Evolutionary conservation across 2,797 vertebrate species (phyloP).

Genomic region (Fringilla coelebs): DNA sequence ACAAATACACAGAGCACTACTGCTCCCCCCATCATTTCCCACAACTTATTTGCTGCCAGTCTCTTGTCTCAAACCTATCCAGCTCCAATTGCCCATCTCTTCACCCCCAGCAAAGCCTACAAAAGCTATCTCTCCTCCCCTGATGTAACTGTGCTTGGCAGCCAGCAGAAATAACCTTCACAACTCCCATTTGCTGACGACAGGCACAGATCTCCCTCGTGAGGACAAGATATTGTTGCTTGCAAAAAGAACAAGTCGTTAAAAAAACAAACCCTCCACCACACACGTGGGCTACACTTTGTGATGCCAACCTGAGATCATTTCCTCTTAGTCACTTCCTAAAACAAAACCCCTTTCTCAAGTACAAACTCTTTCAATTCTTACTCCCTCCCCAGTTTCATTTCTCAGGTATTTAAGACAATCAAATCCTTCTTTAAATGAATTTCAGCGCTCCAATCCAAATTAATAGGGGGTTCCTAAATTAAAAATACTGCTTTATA

Average conservation of each 20-base stretch:
- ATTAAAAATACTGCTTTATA: not conserved
- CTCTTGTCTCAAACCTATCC: not conserved
- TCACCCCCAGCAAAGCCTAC: not conserved
- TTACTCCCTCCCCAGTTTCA: not conserved
- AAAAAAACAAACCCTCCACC: not conserved
- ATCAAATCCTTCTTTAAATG: not conserved
- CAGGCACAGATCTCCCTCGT: not conserved
- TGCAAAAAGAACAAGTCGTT: not conserved
- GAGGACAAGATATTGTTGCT: not conserved
- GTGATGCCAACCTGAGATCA: conserved; percentile 58
- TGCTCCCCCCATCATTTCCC: not conserved
- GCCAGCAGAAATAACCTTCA: not conserved
- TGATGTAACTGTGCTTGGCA: not conserved
- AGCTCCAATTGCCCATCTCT: not conserved
- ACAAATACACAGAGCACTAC: not conserved
- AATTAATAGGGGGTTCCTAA: not conserved
- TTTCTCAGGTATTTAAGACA: not conserved
- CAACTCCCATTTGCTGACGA: not conserved
- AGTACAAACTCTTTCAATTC: not conserved
- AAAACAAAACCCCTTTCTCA: conserved; percentile 45
- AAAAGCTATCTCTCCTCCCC: not conserved
- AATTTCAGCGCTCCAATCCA: not conserved
- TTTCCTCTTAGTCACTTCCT: conserved; percentile 75
- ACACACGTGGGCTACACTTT: not conserved
- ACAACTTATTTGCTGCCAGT: not conserved